Conservation (phyloP, 1,140 invertebrate genomes). For the Zaprionus gabonicus region DNA sequence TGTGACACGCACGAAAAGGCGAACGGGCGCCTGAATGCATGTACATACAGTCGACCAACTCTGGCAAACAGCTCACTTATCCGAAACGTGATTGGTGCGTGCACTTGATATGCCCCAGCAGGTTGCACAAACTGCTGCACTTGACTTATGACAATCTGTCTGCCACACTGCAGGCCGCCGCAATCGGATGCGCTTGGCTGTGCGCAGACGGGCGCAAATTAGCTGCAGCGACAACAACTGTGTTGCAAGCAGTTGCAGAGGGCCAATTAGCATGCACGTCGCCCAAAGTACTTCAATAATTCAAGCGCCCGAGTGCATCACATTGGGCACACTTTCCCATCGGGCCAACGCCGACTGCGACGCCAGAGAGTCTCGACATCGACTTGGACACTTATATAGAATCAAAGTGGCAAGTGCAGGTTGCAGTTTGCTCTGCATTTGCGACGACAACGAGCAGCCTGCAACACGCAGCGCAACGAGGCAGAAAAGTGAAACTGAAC, state of each 20-base stretch:
- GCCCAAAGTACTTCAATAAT: slow-evolving; percentile 60
- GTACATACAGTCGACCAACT: neutral
- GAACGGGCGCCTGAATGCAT: slow-evolving; percentile 24
- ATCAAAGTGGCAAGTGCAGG: slow-evolving; percentile 56
- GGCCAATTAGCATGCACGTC: slow-evolving; percentile 66
- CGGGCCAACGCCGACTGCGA: slow-evolving; percentile 10
- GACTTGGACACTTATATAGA: slow-evolving; percentile 59
- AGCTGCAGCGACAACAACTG: slow-evolving; percentile 30
- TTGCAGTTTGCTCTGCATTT: slow-evolving; percentile 48
- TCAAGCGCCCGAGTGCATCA: slow-evolving; percentile 11
- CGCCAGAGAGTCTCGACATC: slow-evolving; percentile 6
- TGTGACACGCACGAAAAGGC: neutral
- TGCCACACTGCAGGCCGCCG: neutral
- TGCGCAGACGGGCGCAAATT: slow-evolving; percentile 27
- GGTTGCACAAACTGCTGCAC: slow-evolving; percentile 22
- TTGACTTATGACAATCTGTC: slow-evolving; percentile 18
- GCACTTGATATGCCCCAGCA: slow-evolving; percentile 18
- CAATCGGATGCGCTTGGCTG: neutral
- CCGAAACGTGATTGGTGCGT: neutral
- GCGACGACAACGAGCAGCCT: slow-evolving; percentile 33
- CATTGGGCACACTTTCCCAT: slow-evolving; percentile 72
- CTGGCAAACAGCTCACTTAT: neutral
- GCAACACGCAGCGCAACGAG: slow-evolving; percentile 39
- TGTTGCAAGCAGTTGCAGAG: slow-evolving; percentile 38
- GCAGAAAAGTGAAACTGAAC: slow-evolving; percentile 60